Conservation (phyloP, 2,797 vertebrate species). For the Chanos chanos region DNA sequence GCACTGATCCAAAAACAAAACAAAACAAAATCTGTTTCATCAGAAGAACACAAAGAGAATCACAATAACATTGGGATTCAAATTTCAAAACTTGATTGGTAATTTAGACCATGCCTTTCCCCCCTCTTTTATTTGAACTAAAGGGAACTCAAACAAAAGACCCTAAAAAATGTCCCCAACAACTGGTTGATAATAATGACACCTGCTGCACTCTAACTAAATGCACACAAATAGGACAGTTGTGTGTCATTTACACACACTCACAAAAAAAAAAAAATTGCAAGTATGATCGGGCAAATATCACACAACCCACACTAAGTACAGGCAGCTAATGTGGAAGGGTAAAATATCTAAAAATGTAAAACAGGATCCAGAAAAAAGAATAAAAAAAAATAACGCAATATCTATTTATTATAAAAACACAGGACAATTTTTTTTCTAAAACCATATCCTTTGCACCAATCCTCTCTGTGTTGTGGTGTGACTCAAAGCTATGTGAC, state of each 20-base stretch:
- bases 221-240: conserved; percentile 64
- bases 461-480: conserved; percentile 40
- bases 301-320: conserved; percentile 47
- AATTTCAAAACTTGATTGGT: too few species aligned
- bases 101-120: too few species aligned
- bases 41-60: too few species aligned
- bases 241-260: conserved; percentile 33
- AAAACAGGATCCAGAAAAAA: conserved; percentile 44
- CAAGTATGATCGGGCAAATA: conserved; percentile 57
- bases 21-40: too few species aligned
- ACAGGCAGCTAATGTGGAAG: conserved; percentile 48
- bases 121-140: neutral
- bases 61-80: too few species aligned
- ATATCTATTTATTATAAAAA: conserved; percentile 38
- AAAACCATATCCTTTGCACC: conserved; percentile 43
- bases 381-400: conserved; percentile 40
- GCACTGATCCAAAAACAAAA: conserved; percentile 50
- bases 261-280: conserved; percentile 35
- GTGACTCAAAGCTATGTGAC: conserved; percentile 11
- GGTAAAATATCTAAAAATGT: conserved; percentile 48
- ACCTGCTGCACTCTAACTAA: conserved; percentile 66
- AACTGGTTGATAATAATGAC: conserved; percentile 53
- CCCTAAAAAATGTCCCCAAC: conserved; percentile 44
- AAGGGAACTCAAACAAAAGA: conserved; percentile 36
- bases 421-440: conserved; percentile 19